These are phyloP conservation scores for Apogon talboti DNA, from an alignment of 2,797 vertebrate species.

Conservation along the genomic window DNA sequence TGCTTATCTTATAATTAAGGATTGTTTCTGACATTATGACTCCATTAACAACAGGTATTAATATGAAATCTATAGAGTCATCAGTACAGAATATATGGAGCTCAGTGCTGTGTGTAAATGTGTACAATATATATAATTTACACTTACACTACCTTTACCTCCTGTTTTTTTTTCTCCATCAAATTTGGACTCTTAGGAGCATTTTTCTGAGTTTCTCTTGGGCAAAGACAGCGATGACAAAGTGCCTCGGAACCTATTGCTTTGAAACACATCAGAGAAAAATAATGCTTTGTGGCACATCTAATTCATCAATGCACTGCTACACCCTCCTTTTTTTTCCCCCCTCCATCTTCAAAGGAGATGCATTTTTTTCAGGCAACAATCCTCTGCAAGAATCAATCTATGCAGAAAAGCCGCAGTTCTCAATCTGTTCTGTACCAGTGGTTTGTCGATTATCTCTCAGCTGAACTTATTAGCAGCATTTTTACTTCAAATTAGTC, in stretches of 20 bases:
- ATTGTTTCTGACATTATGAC: not conserved
- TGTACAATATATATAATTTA: no score
- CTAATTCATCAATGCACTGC: not conserved
- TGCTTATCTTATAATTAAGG: constrained; percentile 15
- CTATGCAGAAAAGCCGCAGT: no score
- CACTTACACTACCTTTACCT: not conserved
- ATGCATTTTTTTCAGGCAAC: no score
- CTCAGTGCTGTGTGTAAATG: no score
- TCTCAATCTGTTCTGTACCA: no score
- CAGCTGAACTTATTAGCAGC: no score
- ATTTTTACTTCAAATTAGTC: no score
- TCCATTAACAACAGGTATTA: constrained; percentile 13
- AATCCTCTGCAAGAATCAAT: no score
- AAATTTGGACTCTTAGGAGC: constrained; percentile 29
- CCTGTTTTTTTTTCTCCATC: constrained; percentile 16
- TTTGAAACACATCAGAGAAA: constrained; percentile 67
- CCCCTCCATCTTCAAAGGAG: no score
- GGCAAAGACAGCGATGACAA: constrained; percentile 52
- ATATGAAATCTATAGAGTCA: constrained; percentile 2
- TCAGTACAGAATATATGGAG: no score
- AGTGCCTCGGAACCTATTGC: constrained; percentile 49
- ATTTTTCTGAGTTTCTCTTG: constrained; percentile 45
- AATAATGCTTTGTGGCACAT: constrained; percentile 59
- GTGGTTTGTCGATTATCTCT: no score
- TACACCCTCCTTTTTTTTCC: no score